phyloP scores from a whole-genome alignment of 2,888 invertebrate genomes.

The Nomada flava region DNA sequence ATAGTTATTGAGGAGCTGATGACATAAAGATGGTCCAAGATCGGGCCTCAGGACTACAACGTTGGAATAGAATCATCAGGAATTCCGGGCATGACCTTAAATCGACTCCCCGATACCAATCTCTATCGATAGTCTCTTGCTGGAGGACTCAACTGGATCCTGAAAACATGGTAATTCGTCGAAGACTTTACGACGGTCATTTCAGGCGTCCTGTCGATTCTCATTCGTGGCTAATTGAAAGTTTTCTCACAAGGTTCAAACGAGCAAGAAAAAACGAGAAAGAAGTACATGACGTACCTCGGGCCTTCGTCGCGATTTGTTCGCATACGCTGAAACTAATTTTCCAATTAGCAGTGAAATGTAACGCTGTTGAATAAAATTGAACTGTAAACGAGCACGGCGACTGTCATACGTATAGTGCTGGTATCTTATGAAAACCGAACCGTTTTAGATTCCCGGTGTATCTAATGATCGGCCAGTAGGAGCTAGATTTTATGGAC shows the following conservation, averaged over 20 bases:
- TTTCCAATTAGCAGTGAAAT: constrained; percentile 64
- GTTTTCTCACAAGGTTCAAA: constrained; percentile 79
- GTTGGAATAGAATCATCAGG: constrained; percentile 81
- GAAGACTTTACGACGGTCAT: constrained; percentile 78
- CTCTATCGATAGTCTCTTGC: constrained; percentile 79
- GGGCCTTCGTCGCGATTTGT: constrained; percentile 47
- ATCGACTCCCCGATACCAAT: constrained; percentile 82
- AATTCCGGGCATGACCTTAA: constrained; percentile 78
- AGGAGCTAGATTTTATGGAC: constrained; percentile 33
- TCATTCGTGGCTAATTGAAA: constrained; percentile 78
- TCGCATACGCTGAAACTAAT: constrained; percentile 58
- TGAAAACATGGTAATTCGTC: constrained; percentile 77
- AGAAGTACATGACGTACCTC: constrained; percentile 22
- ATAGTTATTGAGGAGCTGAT: constrained; percentile 74
- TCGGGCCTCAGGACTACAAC: constrained; percentile 64
- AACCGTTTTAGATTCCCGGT: constrained; percentile 15
- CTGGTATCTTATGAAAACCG: constrained; percentile 30
- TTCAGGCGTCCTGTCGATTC: constrained; percentile 78
- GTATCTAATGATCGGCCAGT: constrained; percentile 34
- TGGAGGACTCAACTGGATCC: constrained; percentile 73
- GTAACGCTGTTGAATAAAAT: constrained; percentile 49
- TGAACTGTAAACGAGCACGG: constrained; percentile 50
- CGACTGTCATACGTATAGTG: constrained; percentile 14
- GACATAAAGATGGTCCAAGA: constrained; percentile 76
- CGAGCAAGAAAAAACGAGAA: constrained; percentile 13